phyloP scores from a whole-genome alignment of 2,113 vertebrate genomes.

The Morone chrysops region DNA sequence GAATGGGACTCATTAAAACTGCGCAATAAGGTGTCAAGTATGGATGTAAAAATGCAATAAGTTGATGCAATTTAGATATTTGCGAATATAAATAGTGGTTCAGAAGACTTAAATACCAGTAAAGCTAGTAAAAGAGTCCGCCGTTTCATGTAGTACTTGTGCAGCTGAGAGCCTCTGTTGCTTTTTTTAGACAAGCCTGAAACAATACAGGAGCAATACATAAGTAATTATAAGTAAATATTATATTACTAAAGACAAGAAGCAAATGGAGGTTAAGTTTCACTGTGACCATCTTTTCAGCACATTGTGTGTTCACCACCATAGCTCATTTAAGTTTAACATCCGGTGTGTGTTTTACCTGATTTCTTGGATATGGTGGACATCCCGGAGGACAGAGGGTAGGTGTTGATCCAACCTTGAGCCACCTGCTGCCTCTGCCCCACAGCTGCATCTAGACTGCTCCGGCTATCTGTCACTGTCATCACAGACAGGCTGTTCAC shows the following conservation, averaged over 20 bases:
- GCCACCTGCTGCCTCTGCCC: constrained; percentile 94
- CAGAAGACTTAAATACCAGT: constrained; percentile 82
- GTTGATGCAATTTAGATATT: neutral
- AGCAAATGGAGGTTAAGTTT: neutral
- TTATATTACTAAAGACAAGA: neutral
- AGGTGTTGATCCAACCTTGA: constrained; percentile 99
- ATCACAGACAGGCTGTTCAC: constrained; percentile 86
- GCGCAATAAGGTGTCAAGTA: neutral
- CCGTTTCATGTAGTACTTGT: constrained; percentile 99
- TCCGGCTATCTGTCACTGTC: constrained; percentile 86
- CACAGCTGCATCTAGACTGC: constrained; percentile 90
- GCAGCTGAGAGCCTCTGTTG: constrained; percentile 94
- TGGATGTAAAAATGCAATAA: neutral
- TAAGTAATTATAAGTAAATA: neutral
- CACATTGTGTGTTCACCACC: neutral
- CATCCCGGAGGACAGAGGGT: constrained; percentile 96
- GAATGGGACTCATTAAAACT: neutral
- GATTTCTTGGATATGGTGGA: constrained; percentile 99
- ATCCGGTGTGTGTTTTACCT: constrained; percentile 77
- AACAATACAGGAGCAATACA: constrained; percentile 45
- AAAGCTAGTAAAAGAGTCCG: constrained; percentile 92
- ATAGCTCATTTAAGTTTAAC: neutral
- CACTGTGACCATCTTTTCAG: neutral
- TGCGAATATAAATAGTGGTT: neutral
- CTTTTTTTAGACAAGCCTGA: constrained; percentile 96